Conservation (phyloP, 2,888 invertebrate species). For the Oscheius myriophilus region DNA sequence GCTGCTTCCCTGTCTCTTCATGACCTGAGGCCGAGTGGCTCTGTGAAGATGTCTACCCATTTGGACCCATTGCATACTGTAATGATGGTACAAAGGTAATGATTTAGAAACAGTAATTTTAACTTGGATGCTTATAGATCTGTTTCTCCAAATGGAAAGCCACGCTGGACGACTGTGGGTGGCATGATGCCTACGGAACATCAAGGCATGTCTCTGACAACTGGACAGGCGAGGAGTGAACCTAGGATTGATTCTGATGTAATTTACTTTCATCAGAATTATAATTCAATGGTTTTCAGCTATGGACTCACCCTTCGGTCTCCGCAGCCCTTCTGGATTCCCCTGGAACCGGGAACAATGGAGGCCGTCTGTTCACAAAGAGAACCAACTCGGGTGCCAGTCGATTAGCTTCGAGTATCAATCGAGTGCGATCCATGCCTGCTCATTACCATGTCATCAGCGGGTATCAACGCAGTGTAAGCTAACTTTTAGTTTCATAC, state of each 20-base stretch:
- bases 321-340: slow-evolving; percentile 13
- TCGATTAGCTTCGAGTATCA: slow-evolving; percentile 44
- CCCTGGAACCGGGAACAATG: slow-evolving; percentile 24
- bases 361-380: slow-evolving; percentile 45
- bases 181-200: slow-evolving; percentile 31
- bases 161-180: slow-evolving; percentile 29
- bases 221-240: slow-evolving; percentile 31
- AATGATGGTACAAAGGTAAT: slow-evolving; percentile 10
- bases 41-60: background rate
- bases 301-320: slow-evolving; percentile 29
- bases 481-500: background rate
- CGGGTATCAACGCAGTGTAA: slow-evolving; percentile 40
- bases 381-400: slow-evolving; percentile 46
- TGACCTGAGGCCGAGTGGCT: slow-evolving; percentile 26
- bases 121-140: slow-evolving; percentile 12
- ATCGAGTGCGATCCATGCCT: slow-evolving; percentile 61
- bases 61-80: slow-evolving; percentile 5
- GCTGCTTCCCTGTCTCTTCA: slow-evolving; percentile 23
- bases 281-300: slow-evolving; percentile 18
- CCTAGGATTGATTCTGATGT: slow-evolving; percentile 32
- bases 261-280: background rate
- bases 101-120: no score
- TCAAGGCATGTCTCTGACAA: slow-evolving; percentile 1
- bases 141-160: slow-evolving; percentile 25
- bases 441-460: slow-evolving; percentile 49